phyloP scores from a whole-genome alignment of 2,797 vertebrate species.

The Poecilia wingei region DNA sequence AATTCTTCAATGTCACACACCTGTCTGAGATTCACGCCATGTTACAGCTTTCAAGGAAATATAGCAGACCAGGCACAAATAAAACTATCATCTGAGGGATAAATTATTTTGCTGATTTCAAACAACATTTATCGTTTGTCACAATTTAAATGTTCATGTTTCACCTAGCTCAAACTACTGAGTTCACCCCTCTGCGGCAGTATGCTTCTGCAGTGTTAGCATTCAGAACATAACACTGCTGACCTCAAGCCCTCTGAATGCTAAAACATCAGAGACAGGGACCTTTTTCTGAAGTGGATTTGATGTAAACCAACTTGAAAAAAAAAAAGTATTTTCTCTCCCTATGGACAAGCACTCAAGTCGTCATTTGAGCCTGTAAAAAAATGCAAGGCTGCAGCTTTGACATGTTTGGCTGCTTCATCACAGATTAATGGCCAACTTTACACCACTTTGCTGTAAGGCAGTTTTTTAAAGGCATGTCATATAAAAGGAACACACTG shows the following conservation, averaged over 20 bases:
- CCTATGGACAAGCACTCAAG: constrained; percentile 41
- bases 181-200: constrained; percentile 33
- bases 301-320: constrained; percentile 22
- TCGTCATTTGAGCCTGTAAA: constrained; percentile 55
- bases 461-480: constrained; percentile 27
- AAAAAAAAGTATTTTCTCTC: constrained; percentile 44
- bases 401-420: constrained; percentile 61
- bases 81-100: constrained; percentile 13
- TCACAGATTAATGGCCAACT: constrained; percentile 54
- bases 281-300: constrained; percentile 53
- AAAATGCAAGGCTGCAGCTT: constrained; percentile 31
- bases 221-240: constrained; percentile 60
- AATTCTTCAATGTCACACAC: neutral
- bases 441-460: constrained; percentile 32
- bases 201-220: constrained; percentile 56
- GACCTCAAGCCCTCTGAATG: constrained; percentile 61
- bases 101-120: constrained; percentile 11
- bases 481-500: constrained; percentile 22
- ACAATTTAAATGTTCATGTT: constrained; percentile 23
- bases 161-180: constrained; percentile 6
- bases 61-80: constrained; percentile 3
- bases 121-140: constrained; percentile 11
- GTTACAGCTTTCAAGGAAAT: neutral
- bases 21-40: neutral
- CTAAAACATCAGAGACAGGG: constrained; percentile 50